These are phyloP conservation scores for Dilophus febrilis DNA, from an alignment of 2,888 invertebrate species.

Conservation along the genomic window DNA sequence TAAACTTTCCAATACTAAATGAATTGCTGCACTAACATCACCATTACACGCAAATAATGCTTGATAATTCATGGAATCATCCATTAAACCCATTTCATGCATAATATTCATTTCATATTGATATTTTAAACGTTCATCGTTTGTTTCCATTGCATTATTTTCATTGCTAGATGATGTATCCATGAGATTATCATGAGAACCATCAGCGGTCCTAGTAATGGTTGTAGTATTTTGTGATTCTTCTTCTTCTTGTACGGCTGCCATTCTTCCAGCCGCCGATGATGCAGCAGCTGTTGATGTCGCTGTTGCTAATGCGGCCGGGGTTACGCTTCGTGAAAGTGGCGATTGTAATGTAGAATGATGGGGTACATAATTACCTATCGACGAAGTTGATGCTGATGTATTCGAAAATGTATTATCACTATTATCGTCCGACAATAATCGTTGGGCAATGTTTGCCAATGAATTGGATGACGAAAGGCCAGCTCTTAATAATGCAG, in stretches of 20 bases:
- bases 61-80: conserved; percentile 69
- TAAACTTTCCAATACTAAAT: conserved; percentile 60
- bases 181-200: conserved; percentile 8
- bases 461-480: conserved; percentile 25
- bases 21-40: conserved; percentile 80
- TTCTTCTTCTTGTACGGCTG: conserved; percentile 17
- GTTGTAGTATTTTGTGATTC: conserved; percentile 12
- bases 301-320: not conserved
- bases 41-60: conserved; percentile 62
- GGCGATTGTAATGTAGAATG: too few species aligned
- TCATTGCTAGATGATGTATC: conserved; percentile 3
- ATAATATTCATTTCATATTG: conserved; percentile 53
- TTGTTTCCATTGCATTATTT: conserved; percentile 15
- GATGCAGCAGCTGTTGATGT: conserved; percentile 51
- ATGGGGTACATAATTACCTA: too few species aligned
- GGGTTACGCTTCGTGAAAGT: too few species aligned
- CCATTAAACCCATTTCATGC: conserved; percentile 78
- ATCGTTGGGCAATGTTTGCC: conserved; percentile 27
- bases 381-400: not conserved
- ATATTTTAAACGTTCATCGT: conserved; percentile 20
- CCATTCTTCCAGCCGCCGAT: conserved; percentile 52
- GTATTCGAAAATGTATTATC: not conserved
- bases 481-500: conserved; percentile 24
- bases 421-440: too few species aligned
- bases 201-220: conserved; percentile 8